Conservation (phyloP, 2,113 vertebrate species). For the Brienomyrus longianalis region DNA sequence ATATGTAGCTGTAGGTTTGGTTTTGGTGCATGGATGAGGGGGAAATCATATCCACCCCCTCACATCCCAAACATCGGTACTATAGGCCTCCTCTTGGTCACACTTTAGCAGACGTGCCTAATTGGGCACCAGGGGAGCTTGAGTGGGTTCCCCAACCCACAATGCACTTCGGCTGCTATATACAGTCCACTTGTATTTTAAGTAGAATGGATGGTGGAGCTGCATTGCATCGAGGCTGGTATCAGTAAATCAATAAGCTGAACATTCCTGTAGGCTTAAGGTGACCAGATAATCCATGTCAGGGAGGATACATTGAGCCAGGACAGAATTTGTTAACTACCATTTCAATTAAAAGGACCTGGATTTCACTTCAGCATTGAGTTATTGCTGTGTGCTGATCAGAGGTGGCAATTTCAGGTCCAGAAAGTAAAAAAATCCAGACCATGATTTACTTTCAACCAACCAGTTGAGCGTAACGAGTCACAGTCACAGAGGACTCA, state of each 20-base stretch:
- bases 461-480: no score
- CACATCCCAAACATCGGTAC: conserved; percentile 10
- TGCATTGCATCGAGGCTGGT: not conserved
- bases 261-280: not conserved
- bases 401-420: no score
- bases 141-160: not conserved
- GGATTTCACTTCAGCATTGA: not conserved
- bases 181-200: not conserved
- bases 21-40: not conserved
- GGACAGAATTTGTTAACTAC: not conserved
- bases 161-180: not conserved
- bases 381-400: not conserved
- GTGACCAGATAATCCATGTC: not conserved
- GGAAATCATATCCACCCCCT: not conserved
- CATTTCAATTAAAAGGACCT: not conserved
- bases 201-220: not conserved
- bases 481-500: no score
- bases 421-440: no score
- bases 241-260: conserved; percentile 7
- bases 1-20: not conserved
- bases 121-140: conserved; percentile 12
- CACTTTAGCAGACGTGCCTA: not conserved
- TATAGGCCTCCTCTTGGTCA: not conserved
- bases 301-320: not conserved
- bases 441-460: no score